phyloP scores from a whole-genome alignment of 2,113 vertebrate species.

The Verasper variegatus region DNA sequence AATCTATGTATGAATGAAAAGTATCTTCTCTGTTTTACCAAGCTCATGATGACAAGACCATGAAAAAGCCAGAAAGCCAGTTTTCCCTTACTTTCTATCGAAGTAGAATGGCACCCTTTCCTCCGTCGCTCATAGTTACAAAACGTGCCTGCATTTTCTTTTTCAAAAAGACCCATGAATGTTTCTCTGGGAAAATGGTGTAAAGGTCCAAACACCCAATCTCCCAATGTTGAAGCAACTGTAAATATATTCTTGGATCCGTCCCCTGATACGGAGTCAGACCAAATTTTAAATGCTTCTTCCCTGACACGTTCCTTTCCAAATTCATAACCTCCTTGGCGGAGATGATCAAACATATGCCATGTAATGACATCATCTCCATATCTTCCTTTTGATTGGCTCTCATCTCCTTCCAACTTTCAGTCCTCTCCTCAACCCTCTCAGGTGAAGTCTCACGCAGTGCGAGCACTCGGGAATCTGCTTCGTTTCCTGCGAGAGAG shows the following conservation, averaged over 20 bases:
- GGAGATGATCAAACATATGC: background rate
- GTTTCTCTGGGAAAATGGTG: too few species aligned
- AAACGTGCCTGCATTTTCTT: too few species aligned
- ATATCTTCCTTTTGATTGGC: background rate
- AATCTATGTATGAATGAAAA: background rate
- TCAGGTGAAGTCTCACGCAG: conserved; percentile 94
- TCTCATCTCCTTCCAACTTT: background rate
- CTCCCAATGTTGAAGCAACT: background rate
- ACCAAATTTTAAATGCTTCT: too few species aligned
- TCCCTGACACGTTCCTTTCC: too few species aligned
- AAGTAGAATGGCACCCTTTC: background rate
- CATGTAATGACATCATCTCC: background rate
- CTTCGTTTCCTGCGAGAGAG: conserved; percentile 90
- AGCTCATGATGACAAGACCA: background rate
- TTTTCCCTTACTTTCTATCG: too few species aligned
- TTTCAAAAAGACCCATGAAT: too few species aligned
- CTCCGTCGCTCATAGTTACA: background rate
- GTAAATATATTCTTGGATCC: too few species aligned
- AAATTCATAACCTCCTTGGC: too few species aligned
- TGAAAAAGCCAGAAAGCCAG: too few species aligned
- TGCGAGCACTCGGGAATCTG: conserved; percentile 94
- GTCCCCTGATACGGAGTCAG: too few species aligned
- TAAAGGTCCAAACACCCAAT: too few species aligned
- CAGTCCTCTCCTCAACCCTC: background rate
- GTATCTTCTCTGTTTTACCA: background rate